Evolutionary conservation across 2,888 invertebrate genomes (phyloP).

Genomic region (Netelia inedita): DNA sequence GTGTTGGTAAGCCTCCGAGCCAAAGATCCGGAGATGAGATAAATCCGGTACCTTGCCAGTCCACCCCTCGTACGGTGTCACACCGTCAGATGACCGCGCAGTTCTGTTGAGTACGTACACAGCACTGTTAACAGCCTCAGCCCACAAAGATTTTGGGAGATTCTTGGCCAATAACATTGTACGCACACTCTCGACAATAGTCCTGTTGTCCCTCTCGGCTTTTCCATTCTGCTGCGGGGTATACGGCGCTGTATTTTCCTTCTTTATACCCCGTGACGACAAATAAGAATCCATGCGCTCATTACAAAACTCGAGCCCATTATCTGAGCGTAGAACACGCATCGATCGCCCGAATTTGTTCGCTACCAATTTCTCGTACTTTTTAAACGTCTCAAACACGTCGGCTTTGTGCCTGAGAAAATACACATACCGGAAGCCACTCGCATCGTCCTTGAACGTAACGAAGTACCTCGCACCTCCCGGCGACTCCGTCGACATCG

Average conservation of each 20-base stretch:
- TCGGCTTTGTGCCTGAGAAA: constrained; percentile 49
- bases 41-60: not conserved
- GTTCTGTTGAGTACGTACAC: constrained; percentile 44
- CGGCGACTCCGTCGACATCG: constrained; percentile 36
- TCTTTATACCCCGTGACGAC: constrained; percentile 28
- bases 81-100: constrained; percentile 16
- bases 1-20: constrained; percentile 6
- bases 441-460: constrained; percentile 66
- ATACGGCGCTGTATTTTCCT: constrained; percentile 56
- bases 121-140: constrained; percentile 71
- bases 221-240: constrained; percentile 65
- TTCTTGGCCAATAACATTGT: not conserved
- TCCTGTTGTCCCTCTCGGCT: constrained; percentile 74
- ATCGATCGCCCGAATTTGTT: constrained; percentile 47
- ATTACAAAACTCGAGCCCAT: constrained; percentile 64
- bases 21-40: not conserved
- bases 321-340: constrained; percentile 48
- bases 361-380: constrained; percentile 34
- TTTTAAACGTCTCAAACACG: constrained; percentile 44
- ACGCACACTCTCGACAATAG: constrained; percentile 56
- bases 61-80: constrained; percentile 46
- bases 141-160: constrained; percentile 64
- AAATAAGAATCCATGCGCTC: constrained; percentile 49
- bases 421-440: constrained; percentile 25
- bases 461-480: constrained; percentile 65